Evolutionary conservation across 2,888 invertebrate genomes (phyloP), one percentile per base, ranked within the genome.

Genomic region (Linnaemya vulpina): DNA sequence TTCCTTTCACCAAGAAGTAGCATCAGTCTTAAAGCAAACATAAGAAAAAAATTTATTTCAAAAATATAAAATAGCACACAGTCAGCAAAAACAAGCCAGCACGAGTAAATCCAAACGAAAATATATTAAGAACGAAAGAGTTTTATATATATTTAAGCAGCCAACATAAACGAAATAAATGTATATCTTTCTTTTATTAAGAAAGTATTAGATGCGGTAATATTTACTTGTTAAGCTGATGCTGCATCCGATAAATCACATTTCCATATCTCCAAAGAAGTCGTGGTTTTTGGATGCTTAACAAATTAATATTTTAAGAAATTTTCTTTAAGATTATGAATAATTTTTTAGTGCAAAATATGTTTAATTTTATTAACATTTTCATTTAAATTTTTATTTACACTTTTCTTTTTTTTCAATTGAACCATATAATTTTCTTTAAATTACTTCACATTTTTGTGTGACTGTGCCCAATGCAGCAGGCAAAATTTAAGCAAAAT

Each of bases 201-300:
- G 53, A 65, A 55, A 7, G 2, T 62, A 7, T 51, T 53, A 63
- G 20, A 65, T 35, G 71, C 25, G 51, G 3, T 38, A 40, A 67
- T 74, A 74, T 80, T 80, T 80, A 80, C 80, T 80, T 80, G 49
- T 35, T 38, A 10, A 20, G 20, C 10, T 58, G 58, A 17, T 65
- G 73, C 13, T 53, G 30, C 46, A 25, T 51, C 22, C 46, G 22
- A 35, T 30, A 53, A 71, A 53, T 78, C 53, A 46, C 22, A 53
- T 35, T 30, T 63, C 22, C 15, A 3, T 77, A 63, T 55, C 46
- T 17, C 22, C 58, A n/a, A 49, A 40, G 8, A 49, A 30, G 13
- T 22, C 51, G 38, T 20, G 38, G 46, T 49, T 22, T 67, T 8
- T 43, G 30, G 63, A 0, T 53, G 63, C 40, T 73, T 55, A 2